Conservation (phyloP, 2,113 vertebrate species). For the Otocyon megalotis region DNA sequence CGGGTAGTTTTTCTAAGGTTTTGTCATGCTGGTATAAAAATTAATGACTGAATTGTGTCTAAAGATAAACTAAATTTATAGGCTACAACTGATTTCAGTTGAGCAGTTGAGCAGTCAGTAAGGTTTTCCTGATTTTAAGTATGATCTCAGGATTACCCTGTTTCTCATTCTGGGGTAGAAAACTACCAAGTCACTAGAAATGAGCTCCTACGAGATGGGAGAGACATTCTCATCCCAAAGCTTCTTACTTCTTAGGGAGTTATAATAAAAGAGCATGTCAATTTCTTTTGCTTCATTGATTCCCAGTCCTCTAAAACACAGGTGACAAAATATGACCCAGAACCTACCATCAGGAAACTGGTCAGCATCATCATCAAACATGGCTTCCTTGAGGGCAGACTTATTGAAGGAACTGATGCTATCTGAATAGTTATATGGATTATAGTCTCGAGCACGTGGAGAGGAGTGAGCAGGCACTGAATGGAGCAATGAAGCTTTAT, state of each 20-base stretch:
- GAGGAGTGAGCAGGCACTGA: constrained; percentile 93
- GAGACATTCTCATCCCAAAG: neutral
- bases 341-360: constrained; percentile 92
- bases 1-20: neutral
- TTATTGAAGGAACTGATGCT: constrained; percentile 92
- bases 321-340: neutral
- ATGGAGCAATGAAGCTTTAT: constrained; percentile 96
- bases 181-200: constrained; percentile 1
- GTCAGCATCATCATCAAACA: constrained; percentile 93
- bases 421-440: constrained; percentile 94
- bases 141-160: neutral
- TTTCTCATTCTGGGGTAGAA: neutral
- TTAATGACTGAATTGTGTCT: neutral
- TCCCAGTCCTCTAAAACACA: neutral
- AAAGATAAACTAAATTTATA: constrained; percentile 19
- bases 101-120: neutral
- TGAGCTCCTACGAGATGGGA: neutral
- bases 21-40: constrained; percentile 28
- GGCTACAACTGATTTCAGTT: neutral
- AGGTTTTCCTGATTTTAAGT: constrained; percentile 2
- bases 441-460: constrained; percentile 93
- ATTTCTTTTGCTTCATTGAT: neutral
- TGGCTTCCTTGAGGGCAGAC: constrained; percentile 92
- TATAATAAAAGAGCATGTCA: neutral
- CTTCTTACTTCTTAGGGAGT: neutral